phyloP scores from a whole-genome alignment of 2,888 invertebrate species.

The Nipponacmea schrenckii region DNA sequence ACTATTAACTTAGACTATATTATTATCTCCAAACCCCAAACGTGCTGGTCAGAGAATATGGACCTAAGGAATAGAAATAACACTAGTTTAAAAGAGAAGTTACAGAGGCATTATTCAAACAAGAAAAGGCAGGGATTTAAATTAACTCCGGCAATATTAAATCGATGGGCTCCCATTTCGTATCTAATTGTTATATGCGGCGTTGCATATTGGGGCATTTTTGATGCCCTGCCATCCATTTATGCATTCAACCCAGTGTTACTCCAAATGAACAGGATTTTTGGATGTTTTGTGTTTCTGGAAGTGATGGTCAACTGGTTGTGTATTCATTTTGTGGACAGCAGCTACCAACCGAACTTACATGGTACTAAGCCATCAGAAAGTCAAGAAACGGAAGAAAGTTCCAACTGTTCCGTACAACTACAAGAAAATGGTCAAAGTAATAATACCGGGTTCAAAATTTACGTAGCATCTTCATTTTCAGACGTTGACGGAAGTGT shows the following conservation, averaged over 20 bases:
- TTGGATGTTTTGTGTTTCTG: constrained; percentile 41
- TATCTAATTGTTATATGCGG: constrained; percentile 17
- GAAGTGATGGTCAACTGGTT: constrained; percentile 55
- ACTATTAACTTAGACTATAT: too few species aligned
- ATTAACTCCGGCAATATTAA: constrained; percentile 1
- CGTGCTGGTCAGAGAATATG: not conserved
- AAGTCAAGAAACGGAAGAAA: not conserved
- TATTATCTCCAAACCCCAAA: too few species aligned
- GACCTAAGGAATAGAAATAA: not conserved
- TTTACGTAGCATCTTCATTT: constrained; percentile 24
- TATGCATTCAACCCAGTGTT: constrained; percentile 12
- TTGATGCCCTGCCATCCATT: constrained; percentile 21
- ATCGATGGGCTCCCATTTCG: constrained; percentile 15
- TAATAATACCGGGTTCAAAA: constrained; percentile 10
- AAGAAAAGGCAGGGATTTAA: not conserved
- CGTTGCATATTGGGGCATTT: constrained; percentile 21
- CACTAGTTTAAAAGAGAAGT: not conserved
- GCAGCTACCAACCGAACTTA: constrained; percentile 39
- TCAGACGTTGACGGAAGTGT: constrained; percentile 21
- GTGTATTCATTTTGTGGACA: constrained; percentile 44
- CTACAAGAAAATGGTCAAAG: constrained; percentile 8
- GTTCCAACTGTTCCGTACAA: constrained; percentile 22
- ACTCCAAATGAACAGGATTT: constrained; percentile 17
- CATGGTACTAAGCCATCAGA: constrained; percentile 33
- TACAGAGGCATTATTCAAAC: not conserved